Base-by-base conservation (phyloP, 2,888 invertebrate genomes). In the Spatulosminthurus flaviceps region DNA sequence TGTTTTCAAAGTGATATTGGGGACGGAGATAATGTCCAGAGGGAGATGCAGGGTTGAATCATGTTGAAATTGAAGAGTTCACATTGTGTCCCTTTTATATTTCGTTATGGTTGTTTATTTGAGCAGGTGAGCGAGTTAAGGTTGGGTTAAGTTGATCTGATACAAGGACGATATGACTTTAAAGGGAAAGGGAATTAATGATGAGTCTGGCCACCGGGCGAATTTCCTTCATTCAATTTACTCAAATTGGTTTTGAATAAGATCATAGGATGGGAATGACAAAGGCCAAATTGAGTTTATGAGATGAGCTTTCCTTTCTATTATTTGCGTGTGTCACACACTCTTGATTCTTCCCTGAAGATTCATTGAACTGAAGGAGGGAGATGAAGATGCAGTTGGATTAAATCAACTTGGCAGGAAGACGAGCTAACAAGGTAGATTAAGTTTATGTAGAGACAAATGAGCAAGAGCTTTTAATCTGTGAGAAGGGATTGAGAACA, bases 251-350 rank as follows among this genome's bases (percentile, higher is more conserved):
- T 51, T 51, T 51, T 51, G 51, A 51, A 51, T 51, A 51, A 51
- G 51, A 51, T 51, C 51, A 51, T 51, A 51, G 51, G 51, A 51
- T 51, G 51, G 16, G 2, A 51, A 51, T 51, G 51, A 51, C 51
- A 51, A 51, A 13, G 51, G 16, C 19, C 51, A 51, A 51, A 51
- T 51, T 51, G 51, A 51, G 51, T 51, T 51, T 51, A n/a, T 16
- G n/a, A 51, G 51, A 51, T 51, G n/a, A 51, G 16, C 51, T 51
- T 13, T 16, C 16, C n/a, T 51, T 51, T 19, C 16, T 51, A 51
- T 34, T 34, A 34, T 34, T 7, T 34, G 9, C 5, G 34, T 34
- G 34, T 34, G 34, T 34, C n/a, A n/a, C n/a, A n/a, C n/a, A n/a
- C n/a, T n/a, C n/a, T n/a, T n/a, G n/a, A n/a, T n/a, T n/a, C n/a